Conservation (phyloP, 1,140 invertebrate species). For the Schlechtendalia chinensis region DNA sequence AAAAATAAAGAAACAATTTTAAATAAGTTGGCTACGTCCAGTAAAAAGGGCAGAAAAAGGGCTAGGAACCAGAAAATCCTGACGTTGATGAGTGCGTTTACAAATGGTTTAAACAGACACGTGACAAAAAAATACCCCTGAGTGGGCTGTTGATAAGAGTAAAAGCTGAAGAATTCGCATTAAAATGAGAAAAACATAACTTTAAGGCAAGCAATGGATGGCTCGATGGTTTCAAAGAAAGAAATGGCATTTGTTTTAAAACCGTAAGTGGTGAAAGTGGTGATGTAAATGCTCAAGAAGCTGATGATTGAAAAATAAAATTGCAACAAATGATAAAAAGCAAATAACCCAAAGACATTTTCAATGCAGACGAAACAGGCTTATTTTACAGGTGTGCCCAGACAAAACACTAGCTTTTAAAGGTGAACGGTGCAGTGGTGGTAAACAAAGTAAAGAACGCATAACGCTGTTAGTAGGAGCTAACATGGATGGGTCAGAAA, state of each 20-base stretch:
- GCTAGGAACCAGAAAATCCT: no score
- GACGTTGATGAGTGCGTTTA: no score
- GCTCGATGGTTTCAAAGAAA: neutral
- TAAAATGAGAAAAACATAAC: no score
- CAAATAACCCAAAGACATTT: neutral
- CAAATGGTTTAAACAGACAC: no score
- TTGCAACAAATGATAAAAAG: neutral
- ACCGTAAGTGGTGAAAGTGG: no score
- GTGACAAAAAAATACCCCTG: no score
- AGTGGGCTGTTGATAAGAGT: no score
- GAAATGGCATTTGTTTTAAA: neutral
- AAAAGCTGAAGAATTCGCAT: no score
- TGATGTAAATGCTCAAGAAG: neutral
- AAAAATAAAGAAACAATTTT: no score
- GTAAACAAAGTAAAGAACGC: neutral
- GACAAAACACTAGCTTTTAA: neutral
- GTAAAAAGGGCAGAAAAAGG: no score
- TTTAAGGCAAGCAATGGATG: neutral
- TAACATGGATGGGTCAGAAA: neutral
- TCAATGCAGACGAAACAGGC: neutral
- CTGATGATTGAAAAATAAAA: conserved; percentile 1
- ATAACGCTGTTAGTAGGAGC: neutral
- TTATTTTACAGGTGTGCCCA: neutral
- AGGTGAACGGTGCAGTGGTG: neutral
- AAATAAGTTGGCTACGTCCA: no score